These are phyloP conservation scores for Varroa destructor DNA, from an alignment of 1,140 invertebrate genomes.

Conservation along the genomic window DNA sequence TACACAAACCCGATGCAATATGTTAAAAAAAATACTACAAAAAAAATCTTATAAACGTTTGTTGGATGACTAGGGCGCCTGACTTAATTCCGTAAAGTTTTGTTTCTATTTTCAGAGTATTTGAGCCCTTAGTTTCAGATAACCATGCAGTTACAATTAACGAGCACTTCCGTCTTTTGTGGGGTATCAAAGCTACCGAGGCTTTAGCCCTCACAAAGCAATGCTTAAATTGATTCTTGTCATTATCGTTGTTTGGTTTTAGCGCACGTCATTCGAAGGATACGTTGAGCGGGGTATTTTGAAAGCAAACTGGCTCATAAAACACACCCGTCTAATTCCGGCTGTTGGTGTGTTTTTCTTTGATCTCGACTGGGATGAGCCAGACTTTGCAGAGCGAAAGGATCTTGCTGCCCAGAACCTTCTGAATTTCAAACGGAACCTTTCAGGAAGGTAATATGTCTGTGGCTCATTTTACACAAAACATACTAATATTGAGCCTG, in stretches of 20 bases:
- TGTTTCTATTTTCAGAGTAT: too few relatives aligned
- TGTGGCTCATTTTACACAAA: too few relatives aligned
- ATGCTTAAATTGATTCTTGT: too few relatives aligned
- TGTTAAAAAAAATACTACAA: background rate
- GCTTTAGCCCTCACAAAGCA: too few relatives aligned
- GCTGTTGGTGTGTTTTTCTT: constrained; percentile 85
- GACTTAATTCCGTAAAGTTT: too few relatives aligned
- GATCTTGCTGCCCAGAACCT: constrained; percentile 2
- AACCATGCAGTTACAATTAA: too few relatives aligned
- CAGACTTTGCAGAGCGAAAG: constrained; percentile 62
- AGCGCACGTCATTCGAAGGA: constrained; percentile 80
- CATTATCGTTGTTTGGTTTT: too few relatives aligned
- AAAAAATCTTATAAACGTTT: too few relatives aligned
- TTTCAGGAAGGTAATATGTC: constrained; percentile 49
- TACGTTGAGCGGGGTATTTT: constrained; percentile 91
- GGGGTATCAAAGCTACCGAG: too few relatives aligned
- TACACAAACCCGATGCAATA: constrained; percentile 20
- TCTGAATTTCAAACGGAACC: constrained; percentile 77
- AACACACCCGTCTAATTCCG: constrained; percentile 77
- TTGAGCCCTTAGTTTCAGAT: too few relatives aligned
- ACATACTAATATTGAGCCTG: background rate
- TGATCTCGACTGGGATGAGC: constrained; percentile 92
- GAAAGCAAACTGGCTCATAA: constrained; percentile 86
- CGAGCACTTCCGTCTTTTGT: too few relatives aligned
- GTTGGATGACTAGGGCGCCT: too few relatives aligned